Conservation (phyloP, 1,140 invertebrate genomes). For the Thaumatotibia leucotreta region DNA sequence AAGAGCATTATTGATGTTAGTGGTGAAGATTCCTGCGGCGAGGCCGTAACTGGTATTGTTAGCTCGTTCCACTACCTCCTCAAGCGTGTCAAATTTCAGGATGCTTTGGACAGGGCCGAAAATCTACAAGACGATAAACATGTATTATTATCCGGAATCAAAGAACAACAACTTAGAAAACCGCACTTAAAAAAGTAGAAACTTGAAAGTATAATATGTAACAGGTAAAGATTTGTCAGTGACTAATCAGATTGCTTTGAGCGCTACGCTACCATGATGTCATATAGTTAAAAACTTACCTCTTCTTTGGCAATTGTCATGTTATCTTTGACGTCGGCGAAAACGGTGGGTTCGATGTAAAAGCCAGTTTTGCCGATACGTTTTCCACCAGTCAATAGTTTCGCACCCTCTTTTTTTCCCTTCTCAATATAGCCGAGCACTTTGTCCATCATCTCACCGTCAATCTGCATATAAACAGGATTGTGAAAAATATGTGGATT, state of each 20-base stretch:
- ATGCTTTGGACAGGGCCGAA: slow-evolving; percentile 96
- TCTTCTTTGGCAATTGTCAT: slow-evolving; percentile 87
- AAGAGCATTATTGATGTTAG: slow-evolving; percentile 89
- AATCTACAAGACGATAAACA: slow-evolving; percentile 60
- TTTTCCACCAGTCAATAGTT: slow-evolving; percentile 79
- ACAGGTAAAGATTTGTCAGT: no score
- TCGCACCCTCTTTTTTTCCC: slow-evolving; percentile 84
- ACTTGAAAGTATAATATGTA: no score
- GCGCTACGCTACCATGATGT: neutral
- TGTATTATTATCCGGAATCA: no score
- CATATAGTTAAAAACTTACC: neutral
- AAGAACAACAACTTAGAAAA: no score
- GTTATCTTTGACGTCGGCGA: slow-evolving; percentile 83
- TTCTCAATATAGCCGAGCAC: slow-evolving; percentile 80
- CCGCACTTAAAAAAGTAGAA: no score
- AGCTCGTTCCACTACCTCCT: slow-evolving; percentile 92
- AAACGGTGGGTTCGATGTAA: slow-evolving; percentile 86
- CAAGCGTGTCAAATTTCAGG: slow-evolving; percentile 90
- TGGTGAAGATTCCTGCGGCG: slow-evolving; percentile 91
- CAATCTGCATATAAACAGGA: slow-evolving; percentile 66
- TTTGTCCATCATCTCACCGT: slow-evolving; percentile 79
- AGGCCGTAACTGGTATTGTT: slow-evolving; percentile 93
- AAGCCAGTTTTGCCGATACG: slow-evolving; percentile 79
- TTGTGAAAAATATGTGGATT: neutral
- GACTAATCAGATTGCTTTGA: neutral